Base-by-base conservation (phyloP, 2,888 invertebrate genomes). In the Lasioglossum vierecki region DNA sequence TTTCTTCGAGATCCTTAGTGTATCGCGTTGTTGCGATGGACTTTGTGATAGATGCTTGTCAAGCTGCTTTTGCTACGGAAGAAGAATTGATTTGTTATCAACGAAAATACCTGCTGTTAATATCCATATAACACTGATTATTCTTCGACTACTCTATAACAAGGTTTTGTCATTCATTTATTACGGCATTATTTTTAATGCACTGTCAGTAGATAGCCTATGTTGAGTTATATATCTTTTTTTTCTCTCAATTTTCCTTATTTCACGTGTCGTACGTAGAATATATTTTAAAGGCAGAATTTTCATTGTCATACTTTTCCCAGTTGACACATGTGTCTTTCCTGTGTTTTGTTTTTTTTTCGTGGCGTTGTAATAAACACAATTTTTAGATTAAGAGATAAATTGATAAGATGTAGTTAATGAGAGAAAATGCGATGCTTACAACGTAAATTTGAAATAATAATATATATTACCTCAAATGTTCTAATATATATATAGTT, bases 141-240 rank as follows among this genome's bases (percentile, higher is more conserved):
- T 72, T 35, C 76, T 76, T 60, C 68, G 49, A 60, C 49, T 46
- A 80, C 63, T 81, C 72, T 82, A 60, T 72, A 75, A 81, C 60
- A 80, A 80, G 76, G 70, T 77, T 80, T 78, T 85, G 53, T 81
- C 87, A 75, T 85, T 83, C 66, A 76, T 83, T 85, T 81, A 78
- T 78, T 72, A 39, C 35, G 63, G 74, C 41, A 78, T 86, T 86
- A 86, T 72, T 76, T 80, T 18, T 74, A 66, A 82, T 63, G 49
- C 30, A 73, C 57, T 87, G 66, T 77, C 75, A 82, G n/a, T 83
- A 73, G 66, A 71, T 53, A 41, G 39, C 49, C 63, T 72, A 22
- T 22, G 13, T 72, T 35, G 44, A 22, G 39, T 76, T 46, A 41
- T 26, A 30, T 57, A 57, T 57, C 11, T 57, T 11, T 11, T 11